phyloP scores from a whole-genome alignment of 2,888 invertebrate species.

The Drosophila atripex region DNA sequence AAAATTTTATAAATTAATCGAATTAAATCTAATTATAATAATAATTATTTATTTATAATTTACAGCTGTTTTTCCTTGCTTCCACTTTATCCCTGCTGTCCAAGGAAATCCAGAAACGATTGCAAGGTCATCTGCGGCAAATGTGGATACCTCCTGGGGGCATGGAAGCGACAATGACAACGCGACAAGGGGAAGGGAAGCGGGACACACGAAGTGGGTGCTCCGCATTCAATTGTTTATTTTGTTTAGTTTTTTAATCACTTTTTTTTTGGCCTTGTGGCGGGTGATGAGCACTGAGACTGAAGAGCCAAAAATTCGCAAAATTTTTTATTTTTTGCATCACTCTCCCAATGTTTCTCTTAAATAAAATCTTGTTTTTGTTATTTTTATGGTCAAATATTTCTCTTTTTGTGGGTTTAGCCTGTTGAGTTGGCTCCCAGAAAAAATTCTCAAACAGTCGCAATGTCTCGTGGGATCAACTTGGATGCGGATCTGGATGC shows the following conservation, averaged over 20 bases:
- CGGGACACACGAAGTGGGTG: constrained; percentile 4
- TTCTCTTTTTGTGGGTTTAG: constrained; percentile 14
- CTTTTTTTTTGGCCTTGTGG: constrained; percentile 31
- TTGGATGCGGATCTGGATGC: constrained; percentile 70
- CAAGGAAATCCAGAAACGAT: constrained; percentile 60
- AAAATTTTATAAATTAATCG: neutral
- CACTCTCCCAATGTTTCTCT: constrained; percentile 22
- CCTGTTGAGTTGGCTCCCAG: constrained; percentile 4
- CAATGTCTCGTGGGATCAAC: constrained; percentile 69
- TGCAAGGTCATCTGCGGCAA: constrained; percentile 78
- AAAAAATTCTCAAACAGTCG: constrained; percentile 48
- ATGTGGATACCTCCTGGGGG: constrained; percentile 74
- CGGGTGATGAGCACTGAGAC: constrained; percentile 12
- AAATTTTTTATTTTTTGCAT: constrained; percentile 28
- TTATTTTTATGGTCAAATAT: neutral
- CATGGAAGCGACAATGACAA: constrained; percentile 68
- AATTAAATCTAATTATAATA: neutral
- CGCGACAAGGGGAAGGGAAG: neutral
- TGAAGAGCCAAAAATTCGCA: constrained; percentile 17
- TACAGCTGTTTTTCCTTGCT: constrained; percentile 73
- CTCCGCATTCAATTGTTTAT: constrained; percentile 16
- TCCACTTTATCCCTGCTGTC: constrained; percentile 72
- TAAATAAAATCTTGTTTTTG: constrained; percentile 9
- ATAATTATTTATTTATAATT: constrained; percentile 9
- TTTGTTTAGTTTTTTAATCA: constrained; percentile 29